A percentile compares a stretch with the other conserved stretches of the same genome.
phyloP scores from a whole-genome alignment of 2,113 vertebrate species.

The Chlamydotis undulata region DNA sequence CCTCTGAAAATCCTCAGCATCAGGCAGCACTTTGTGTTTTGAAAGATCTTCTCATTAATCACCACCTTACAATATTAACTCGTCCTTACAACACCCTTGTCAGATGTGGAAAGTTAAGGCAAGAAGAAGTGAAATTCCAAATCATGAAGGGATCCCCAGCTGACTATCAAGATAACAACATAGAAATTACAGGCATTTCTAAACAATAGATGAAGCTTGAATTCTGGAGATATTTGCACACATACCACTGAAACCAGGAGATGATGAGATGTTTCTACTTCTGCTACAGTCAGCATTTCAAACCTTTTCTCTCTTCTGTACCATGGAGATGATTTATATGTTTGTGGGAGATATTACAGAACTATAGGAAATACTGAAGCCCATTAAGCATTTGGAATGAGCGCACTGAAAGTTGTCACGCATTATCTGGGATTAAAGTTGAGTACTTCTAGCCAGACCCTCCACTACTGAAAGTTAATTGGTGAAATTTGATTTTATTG shows the following conservation, averaged over 20 bases:
- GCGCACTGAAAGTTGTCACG: background rate
- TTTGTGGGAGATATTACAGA: background rate
- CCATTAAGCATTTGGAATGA: slow-evolving; percentile 5
- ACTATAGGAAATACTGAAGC: background rate
- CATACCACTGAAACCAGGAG: background rate
- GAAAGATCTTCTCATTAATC: background rate
- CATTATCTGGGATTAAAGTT: slow-evolving; percentile 22
- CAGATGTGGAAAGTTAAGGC: background rate
- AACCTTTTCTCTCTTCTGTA: background rate
- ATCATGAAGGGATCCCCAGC: background rate
- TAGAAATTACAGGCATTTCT: background rate
- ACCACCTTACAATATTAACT: background rate
- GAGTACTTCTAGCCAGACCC: background rate
- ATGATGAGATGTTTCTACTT: background rate
- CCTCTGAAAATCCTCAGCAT: background rate
- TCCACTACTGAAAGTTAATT: slow-evolving; percentile 4
- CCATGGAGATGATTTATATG: background rate
- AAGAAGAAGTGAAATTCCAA: background rate
- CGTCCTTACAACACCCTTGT: background rate
- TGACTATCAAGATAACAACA: background rate
- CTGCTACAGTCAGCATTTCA: background rate
- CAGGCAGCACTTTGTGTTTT: background rate
- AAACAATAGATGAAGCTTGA: background rate
- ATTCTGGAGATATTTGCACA: background rate
- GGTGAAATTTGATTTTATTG: slow-evolving; percentile 25